phyloP scores from a whole-genome alignment of 2,797 vertebrate species.

The Pampus argenteus region DNA sequence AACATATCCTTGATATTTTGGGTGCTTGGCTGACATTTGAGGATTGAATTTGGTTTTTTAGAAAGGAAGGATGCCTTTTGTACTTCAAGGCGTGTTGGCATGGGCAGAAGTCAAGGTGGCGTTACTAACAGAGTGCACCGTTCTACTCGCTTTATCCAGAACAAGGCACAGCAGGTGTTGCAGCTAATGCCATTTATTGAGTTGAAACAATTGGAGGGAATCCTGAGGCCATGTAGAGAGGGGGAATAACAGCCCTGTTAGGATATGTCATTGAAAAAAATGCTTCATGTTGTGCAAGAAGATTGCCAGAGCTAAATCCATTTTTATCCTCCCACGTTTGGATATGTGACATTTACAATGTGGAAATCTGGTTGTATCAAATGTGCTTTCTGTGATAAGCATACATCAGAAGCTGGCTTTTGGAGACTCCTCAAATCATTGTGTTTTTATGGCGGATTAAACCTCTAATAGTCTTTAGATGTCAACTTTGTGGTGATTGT shows the following conservation, averaged over 20 bases:
- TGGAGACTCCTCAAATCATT: slow-evolving; percentile 18
- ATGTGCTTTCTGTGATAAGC: slow-evolving; percentile 37
- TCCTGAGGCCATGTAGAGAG: slow-evolving; percentile 44
- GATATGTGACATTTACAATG: slow-evolving; percentile 49
- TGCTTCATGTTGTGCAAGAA: slow-evolving; percentile 46
- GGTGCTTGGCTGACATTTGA: slow-evolving; percentile 80
- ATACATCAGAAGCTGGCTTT: slow-evolving; percentile 26
- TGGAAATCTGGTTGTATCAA: slow-evolving; percentile 43
- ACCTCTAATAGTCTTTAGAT: neutral
- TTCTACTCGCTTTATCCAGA: slow-evolving; percentile 43
- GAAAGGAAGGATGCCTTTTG: slow-evolving; percentile 69
- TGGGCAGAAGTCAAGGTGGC: slow-evolving; percentile 55
- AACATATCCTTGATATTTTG: slow-evolving; percentile 78
- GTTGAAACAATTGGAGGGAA: slow-evolving; percentile 65
- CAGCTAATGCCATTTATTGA: slow-evolving; percentile 72
- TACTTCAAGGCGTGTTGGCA: slow-evolving; percentile 73
- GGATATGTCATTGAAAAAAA: slow-evolving; percentile 55
- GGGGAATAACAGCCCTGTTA: slow-evolving; percentile 35
- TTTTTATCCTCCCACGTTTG: slow-evolving; percentile 33
- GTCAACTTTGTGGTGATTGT: slow-evolving; percentile 7
- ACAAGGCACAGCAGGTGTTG: slow-evolving; percentile 64
- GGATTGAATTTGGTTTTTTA: slow-evolving; percentile 74
- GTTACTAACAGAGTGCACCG: slow-evolving; percentile 58
- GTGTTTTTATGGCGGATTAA: slow-evolving; percentile 19
- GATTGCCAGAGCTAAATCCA: slow-evolving; percentile 44